Evolutionary conservation across 2,113 vertebrate species (phyloP), one percentile per base, ranked within the genome.

Genomic region (Tachysurus fulvidraco): DNA sequence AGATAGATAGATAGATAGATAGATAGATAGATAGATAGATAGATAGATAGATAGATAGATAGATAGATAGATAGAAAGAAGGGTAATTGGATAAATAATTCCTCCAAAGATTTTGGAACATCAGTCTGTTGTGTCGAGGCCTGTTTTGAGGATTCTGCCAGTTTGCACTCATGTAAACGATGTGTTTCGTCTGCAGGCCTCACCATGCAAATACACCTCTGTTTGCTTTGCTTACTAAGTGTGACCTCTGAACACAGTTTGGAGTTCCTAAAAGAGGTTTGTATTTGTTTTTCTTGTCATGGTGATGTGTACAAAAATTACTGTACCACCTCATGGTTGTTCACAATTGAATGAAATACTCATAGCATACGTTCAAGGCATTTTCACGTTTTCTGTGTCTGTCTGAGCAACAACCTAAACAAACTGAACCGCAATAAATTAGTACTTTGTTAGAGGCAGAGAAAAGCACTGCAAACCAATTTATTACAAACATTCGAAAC

Each of bases 201-300:
- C 69, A 14, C 55, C 85, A 83, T 83, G 86, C 81, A 87, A 87
- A 87, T 87, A 83, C 17, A 1, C 14, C 55, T 87, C 59, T 87
- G 81, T 87, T 87, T 87, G 86, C 71, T 83, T 83, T 76, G 80
- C 59, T 60, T 64, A 60, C 28, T 28, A 21, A 36, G 60, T 14
- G 36, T 81, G 85, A 81, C 78, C 85, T 83, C 81, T 87, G 79
- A 83, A 64, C 69, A 16, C 57, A 83, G 50, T 64, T 36, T n/a
- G 54, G 41, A 62, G 55, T 50, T 74, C 25, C 80, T 73, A 54
- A 36, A 57, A 36, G 44, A 46, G 41, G 9, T 59, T 28, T 73
- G 54, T 30, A 1, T 69, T 81, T 76, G 28, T 46, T 64, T 52
- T 82, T 55, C 65, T 46, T 25, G 6, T n/a, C 52, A 57, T 69